Evolutionary conservation across 2,888 invertebrate genomes (phyloP).

Genomic region (Heterodera filipjevi): DNA sequence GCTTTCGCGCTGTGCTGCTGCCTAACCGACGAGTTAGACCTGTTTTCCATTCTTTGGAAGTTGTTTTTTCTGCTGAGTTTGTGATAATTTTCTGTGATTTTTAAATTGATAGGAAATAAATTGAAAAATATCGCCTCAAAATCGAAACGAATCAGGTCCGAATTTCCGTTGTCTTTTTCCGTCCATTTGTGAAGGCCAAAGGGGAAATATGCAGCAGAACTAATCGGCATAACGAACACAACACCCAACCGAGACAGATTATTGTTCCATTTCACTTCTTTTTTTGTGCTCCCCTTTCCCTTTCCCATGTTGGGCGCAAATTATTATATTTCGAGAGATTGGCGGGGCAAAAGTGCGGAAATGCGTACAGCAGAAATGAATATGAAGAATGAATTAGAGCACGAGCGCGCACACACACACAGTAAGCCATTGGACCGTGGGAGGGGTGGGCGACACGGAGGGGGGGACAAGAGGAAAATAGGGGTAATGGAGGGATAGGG

Average conservation of each 20-base stretch:
- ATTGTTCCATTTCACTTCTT: not conserved
- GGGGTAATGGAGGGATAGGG: not conserved
- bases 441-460: not conserved
- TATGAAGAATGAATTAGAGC: not conserved
- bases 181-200: not conserved
- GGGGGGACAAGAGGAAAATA: not conserved
- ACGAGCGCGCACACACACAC: not conserved
- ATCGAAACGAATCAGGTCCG: not conserved
- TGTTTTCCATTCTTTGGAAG: no score
- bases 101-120: not conserved
- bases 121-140: not conserved
- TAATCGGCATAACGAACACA: not conserved
- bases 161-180: no score
- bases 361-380: not conserved
- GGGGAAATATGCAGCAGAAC: not conserved
- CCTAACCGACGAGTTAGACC: no score
- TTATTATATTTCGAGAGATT: constrained; percentile 9
- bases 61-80: no score
- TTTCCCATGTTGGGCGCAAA: constrained; percentile 1
- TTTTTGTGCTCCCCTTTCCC: not conserved
- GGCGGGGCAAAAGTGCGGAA: constrained; percentile 3
- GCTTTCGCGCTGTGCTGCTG: not conserved
- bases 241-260: not conserved
- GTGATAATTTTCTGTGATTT: not conserved
- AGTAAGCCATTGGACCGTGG: not conserved